Conservation (phyloP, 2,797 vertebrate species). For the Peromyscus aztecus region DNA sequence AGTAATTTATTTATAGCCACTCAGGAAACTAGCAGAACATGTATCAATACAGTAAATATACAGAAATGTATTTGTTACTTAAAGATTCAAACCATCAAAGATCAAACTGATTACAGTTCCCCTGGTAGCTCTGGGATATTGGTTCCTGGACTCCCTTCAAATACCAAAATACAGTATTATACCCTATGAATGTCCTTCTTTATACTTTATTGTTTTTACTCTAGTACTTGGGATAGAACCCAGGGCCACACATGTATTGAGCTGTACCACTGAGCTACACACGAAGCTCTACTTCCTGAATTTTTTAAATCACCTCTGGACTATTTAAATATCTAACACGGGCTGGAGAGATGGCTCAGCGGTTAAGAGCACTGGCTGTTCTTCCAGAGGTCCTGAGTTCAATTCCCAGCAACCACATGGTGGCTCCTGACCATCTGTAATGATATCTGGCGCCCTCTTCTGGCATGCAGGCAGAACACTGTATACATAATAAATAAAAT, state of each 20-base stretch:
- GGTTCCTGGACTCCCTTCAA: not conserved
- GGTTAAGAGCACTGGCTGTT: too few relatives aligned
- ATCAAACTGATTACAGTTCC: not conserved
- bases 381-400: too few relatives aligned
- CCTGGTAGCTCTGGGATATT: not conserved
- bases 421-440: too few relatives aligned
- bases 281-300: not conserved
- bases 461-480: too few relatives aligned
- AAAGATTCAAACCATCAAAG: constrained; percentile 40
- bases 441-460: too few relatives aligned
- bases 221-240: not conserved
- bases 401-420: too few relatives aligned
- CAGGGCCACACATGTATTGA: not conserved
- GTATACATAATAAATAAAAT: too few relatives aligned
- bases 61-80: not conserved
- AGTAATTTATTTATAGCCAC: not conserved
- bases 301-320: not conserved
- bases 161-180: not conserved
- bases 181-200: not conserved
- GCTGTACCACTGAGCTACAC: not conserved
- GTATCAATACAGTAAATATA: not conserved
- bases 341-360: too few relatives aligned
- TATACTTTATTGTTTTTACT: not conserved
- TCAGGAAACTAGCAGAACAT: not conserved
- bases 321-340: not conserved